These are phyloP conservation scores for Megalonaias nervosa DNA, from an alignment of 1,140 invertebrate species.

Conservation along the genomic window DNA sequence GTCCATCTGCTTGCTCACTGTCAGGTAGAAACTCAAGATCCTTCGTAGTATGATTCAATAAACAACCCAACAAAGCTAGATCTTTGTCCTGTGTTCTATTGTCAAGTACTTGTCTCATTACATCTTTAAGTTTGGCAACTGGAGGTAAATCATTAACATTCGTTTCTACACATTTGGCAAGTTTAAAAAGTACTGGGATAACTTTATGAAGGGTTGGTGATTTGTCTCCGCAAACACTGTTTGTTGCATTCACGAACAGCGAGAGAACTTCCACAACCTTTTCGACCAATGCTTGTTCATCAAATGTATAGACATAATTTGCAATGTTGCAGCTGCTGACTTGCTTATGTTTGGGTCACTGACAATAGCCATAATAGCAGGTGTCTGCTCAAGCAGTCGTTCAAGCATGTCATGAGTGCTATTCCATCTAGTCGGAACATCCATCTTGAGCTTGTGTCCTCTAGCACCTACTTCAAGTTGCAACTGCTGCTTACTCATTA, in stretches of 20 bases:
- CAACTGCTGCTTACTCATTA: conserved; percentile 10
- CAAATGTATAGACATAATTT: conserved; percentile 17
- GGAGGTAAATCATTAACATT: no score
- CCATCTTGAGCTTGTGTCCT: conserved; percentile 18
- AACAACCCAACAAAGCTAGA: no score
- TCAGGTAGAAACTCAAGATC: not conserved
- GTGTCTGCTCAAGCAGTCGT: conserved; percentile 12
- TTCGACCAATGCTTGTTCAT: conserved; percentile 27
- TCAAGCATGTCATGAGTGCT: conserved; percentile 18
- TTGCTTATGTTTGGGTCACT: conserved; percentile 20
- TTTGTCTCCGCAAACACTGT: no score
- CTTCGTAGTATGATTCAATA: no score
- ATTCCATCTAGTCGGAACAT: conserved; percentile 24
- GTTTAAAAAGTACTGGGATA: no score
- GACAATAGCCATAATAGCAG: conserved; percentile 26
- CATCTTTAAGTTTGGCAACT: no score
- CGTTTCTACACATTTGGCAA: no score
- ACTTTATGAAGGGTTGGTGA: no score
- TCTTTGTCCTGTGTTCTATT: no score
- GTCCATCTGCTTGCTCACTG: not conserved
- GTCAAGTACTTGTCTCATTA: no score
- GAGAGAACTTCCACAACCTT: conserved; percentile 1
- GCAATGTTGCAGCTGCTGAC: conserved; percentile 9
- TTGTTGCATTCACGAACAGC: not conserved
- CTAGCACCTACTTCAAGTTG: not conserved